A percentile compares a stretch with the other conserved stretches of the same genome.
These are phyloP conservation scores for Ctena decussata DNA, from an alignment of 2,888 invertebrate species.

Conservation along the genomic window DNA sequence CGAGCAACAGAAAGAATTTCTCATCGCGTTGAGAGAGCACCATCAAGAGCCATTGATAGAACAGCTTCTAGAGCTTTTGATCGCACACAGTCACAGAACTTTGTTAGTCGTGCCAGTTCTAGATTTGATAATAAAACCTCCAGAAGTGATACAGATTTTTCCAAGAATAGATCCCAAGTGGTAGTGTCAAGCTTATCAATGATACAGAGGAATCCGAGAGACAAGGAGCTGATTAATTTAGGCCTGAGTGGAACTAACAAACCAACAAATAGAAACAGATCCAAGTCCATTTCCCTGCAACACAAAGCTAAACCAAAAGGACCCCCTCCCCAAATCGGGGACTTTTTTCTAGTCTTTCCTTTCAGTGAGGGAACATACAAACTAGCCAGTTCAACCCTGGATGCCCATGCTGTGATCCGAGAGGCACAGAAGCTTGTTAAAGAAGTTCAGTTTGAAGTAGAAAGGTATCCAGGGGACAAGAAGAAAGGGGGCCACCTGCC, in stretches of 20 bases:
- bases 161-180: slow-evolving; percentile 33
- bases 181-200: slow-evolving; percentile 50
- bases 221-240: slow-evolving; percentile 57
- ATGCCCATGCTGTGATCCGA: slow-evolving; percentile 77
- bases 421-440: slow-evolving; percentile 78
- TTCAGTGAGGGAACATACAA: slow-evolving; percentile 85
- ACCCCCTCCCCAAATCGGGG: slow-evolving; percentile 89
- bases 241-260: slow-evolving; percentile 45
- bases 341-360: slow-evolving; percentile 93
- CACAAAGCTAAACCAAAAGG: slow-evolving; percentile 57
- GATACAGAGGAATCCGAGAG: slow-evolving; percentile 32
- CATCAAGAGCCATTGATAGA: slow-evolving; percentile 22
- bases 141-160: slow-evolving; percentile 55
- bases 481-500: slow-evolving; percentile 63
- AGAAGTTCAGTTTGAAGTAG: slow-evolving; percentile 66
- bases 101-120: slow-evolving; percentile 24
- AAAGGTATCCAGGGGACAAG: slow-evolving; percentile 54
- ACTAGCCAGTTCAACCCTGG: slow-evolving; percentile 71
- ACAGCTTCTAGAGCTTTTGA: slow-evolving; percentile 41
- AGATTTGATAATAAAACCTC: slow-evolving; percentile 40
- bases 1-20: slow-evolving; percentile 19
- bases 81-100: slow-evolving; percentile 41
- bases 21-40: neutral
- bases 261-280: slow-evolving; percentile 15
- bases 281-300: slow-evolving; percentile 43